Evolutionary conservation across 1,140 invertebrate genomes (phyloP).

Genomic region (Gerris buenoi): DNA sequence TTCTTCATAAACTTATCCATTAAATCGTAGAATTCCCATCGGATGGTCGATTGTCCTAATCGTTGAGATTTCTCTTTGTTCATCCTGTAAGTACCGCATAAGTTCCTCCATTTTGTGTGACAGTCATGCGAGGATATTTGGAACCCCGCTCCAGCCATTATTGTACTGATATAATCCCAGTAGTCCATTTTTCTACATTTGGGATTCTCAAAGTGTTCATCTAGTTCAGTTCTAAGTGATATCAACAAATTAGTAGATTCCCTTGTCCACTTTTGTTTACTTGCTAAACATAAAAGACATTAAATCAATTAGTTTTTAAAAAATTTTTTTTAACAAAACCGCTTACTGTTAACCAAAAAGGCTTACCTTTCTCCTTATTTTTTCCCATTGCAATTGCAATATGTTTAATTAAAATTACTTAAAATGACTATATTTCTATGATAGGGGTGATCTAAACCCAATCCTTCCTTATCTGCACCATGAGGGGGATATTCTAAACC

Average conservation of each 20-base stretch:
- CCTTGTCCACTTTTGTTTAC: not conserved
- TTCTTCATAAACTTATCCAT: slow-evolving; percentile 3
- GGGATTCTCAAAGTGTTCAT: slow-evolving; percentile 4
- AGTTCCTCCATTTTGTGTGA: not conserved
- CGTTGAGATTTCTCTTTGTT: not conserved
- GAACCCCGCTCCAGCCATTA: not conserved
- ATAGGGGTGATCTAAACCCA: no score
- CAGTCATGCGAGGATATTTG: not conserved
- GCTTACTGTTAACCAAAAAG: no score
- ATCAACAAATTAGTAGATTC: not conserved
- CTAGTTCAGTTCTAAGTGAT: not conserved
- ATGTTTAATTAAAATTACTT: no score
- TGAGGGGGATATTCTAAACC: no score
- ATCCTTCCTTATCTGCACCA: no score
- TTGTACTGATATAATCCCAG: not conserved
- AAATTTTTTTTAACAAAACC: no score
- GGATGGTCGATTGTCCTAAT: not conserved
- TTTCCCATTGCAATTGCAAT: no score
- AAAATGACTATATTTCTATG: no score
- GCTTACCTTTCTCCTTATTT: no score
- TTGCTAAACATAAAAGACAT: not conserved
- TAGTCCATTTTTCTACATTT: not conserved
- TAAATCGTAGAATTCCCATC: not conserved
- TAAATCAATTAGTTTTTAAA: no score
- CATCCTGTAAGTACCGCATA: slow-evolving; percentile 1